A percentile compares a stretch with the other conserved stretches of the same genome.
Evolutionary conservation across 2,888 invertebrate species (phyloP).

Genomic region (Mesorhabditis spiculigera): DNA sequence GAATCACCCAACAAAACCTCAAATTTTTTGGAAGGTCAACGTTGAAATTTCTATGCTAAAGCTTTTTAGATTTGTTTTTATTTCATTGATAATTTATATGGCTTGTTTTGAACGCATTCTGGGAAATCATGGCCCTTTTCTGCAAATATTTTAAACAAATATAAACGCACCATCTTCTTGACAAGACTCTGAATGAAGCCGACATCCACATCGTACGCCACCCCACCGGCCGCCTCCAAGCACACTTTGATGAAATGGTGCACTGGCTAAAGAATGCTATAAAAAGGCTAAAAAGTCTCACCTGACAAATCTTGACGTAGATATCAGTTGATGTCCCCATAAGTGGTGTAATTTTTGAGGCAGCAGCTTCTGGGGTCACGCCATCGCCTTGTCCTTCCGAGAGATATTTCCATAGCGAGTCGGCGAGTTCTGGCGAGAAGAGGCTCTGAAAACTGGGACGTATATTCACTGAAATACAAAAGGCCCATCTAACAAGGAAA

Average conservation of each 20-base stretch:
- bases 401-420: constrained; percentile 25
- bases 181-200: constrained; percentile 28
- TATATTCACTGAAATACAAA: background rate
- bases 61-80: background rate
- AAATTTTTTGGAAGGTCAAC: background rate
- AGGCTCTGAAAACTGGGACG: constrained; percentile 13
- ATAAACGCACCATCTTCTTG: constrained; percentile 24
- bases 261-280: constrained; percentile 31
- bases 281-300: background rate
- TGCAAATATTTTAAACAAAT: too few relatives aligned
- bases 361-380: constrained; percentile 15
- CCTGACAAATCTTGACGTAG: constrained; percentile 22
- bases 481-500: too few relatives aligned
- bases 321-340: constrained; percentile 23
- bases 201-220: constrained; percentile 29
- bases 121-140: background rate
- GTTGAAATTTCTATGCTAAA: background rate
- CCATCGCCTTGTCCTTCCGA: constrained; percentile 12
- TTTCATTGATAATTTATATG: background rate
- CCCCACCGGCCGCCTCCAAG: constrained; percentile 34
- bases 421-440: constrained; percentile 27
- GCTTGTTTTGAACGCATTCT: background rate
- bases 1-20: too few relatives aligned
- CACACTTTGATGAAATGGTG: constrained; percentile 38
- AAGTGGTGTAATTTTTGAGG: constrained; percentile 13